These are phyloP conservation scores for Gallinago nigripennis DNA, from an alignment of 2,797 vertebrate species.

Conservation along the genomic window DNA sequence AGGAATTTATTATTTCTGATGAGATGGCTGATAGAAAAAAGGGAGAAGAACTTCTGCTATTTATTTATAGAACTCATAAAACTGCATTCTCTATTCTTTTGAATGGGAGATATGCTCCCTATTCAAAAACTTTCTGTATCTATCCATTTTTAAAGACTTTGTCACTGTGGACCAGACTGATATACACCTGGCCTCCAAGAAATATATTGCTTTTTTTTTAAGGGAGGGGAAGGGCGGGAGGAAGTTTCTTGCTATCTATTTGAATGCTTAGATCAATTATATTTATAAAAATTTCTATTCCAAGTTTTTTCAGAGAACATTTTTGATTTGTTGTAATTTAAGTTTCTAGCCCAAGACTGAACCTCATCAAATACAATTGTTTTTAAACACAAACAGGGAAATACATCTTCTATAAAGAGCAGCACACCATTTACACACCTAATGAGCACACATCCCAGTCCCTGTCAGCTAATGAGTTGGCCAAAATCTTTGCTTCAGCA, in stretches of 20 bases:
- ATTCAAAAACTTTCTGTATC: not conserved
- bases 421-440: not conserved
- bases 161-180: not conserved
- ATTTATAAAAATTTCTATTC: not conserved
- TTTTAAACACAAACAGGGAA: not conserved
- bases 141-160: not conserved
- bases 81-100: not conserved
- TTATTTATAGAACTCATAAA: not conserved
- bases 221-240: too few relatives aligned
- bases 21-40: not conserved
- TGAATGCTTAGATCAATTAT: not conserved
- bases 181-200: fast-evolving
- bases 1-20: not conserved
- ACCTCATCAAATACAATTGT: not conserved
- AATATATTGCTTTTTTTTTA: not conserved
- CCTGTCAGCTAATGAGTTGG: not conserved
- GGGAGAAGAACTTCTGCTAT: not conserved
- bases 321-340: not conserved
- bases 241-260: not conserved
- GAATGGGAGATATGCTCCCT: not conserved
- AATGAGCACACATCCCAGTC: not conserved
- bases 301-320: not conserved
- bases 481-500: not conserved
- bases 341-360: not conserved
- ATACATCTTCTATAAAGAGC: not conserved